Evolutionary conservation across 2,113 vertebrate species (phyloP), one percentile per base, ranked within the genome.

Genomic region (Elephantulus edwardii): DNA sequence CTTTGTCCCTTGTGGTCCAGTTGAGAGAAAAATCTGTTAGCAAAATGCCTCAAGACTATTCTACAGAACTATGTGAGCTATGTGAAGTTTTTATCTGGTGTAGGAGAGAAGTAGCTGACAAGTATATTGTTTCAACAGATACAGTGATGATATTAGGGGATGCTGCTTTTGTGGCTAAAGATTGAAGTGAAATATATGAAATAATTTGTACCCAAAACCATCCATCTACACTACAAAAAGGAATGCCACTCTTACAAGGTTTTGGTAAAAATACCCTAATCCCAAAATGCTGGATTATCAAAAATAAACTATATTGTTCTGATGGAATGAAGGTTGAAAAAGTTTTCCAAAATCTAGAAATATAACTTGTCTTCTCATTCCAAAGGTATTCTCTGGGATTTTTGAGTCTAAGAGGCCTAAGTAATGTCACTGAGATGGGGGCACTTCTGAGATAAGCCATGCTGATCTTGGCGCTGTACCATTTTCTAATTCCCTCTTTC

Each of bases 61-160:
- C 38, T 52, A 42, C 30, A 77, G 84, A 95, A 93, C 60, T 60
- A 50, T 33, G 60, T 93, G 46, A 88, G 44, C 54, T 30, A 50
- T 58, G 64, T 52, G 52, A 86, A 90, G 50, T 74, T 88, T 74
- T 89, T 89, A 72, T 81, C 81, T 52, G 66, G 42, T 74, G 60
- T 9, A 44, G 9, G 35, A 82, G 16, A 76, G 17, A 60, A 60
- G 48, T 52, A 22, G 70, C 28, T 42, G 62, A 52, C n/a, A 86
- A 88, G 17, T 6, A 83, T 13, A 44, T 19, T 30, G 20, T 83
- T 62, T 44, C 62, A 58, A 52, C 22, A 81, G 81, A n/a, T 58
- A 14, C 28, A 62, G 22, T 74, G 68, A 89, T 26, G 17, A 89
- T 75, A 5, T 22, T 75, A 71, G 28, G 52, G 46, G 20, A 10